A percentile compares a stretch with the other conserved stretches of the same genome.
Conservation (phyloP, 2,797 vertebrate genomes). For the Merluccius polli region DNA sequence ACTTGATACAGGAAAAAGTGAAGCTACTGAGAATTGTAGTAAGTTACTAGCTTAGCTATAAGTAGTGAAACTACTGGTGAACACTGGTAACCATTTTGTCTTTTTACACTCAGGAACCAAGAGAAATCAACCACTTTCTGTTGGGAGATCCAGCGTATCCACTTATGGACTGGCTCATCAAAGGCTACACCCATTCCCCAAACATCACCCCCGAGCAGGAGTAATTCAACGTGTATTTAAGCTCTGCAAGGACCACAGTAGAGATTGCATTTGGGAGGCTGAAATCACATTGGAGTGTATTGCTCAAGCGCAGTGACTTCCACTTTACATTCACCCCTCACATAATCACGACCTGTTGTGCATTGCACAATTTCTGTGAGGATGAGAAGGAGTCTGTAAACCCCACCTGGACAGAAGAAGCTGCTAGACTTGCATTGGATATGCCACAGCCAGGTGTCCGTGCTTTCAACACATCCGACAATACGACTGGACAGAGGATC, state of each 20-base stretch:
- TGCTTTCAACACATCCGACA: no score
- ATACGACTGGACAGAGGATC: no score
- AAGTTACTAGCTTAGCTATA: no score
- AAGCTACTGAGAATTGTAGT: no score
- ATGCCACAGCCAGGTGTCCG: no score
- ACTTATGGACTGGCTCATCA: constrained; percentile 12
- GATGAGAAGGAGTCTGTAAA: not conserved
- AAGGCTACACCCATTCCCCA: constrained; percentile 9
- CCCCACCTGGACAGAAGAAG: not conserved
- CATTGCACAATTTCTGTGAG: not conserved
- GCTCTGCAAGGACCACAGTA: not conserved
- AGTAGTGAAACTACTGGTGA: no score
- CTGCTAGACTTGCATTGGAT: no score
- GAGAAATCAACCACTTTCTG: constrained; percentile 1
- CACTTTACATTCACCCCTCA: constrained; percentile 16
- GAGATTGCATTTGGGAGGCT: constrained; percentile 13
- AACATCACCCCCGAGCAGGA: constrained; percentile 9
- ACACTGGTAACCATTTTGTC: no score
- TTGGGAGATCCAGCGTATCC: constrained; percentile 9
- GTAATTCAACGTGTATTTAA: constrained; percentile 17
- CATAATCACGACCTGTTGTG: constrained; percentile 14
- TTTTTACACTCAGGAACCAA: no score
- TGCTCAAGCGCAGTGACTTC: constrained; percentile 11
- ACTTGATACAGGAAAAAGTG: no score
- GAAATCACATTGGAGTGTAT: constrained; percentile 15